These are phyloP conservation scores for Phortica magna DNA, from an alignment of 2,888 invertebrate species.

Conservation along the genomic window DNA sequence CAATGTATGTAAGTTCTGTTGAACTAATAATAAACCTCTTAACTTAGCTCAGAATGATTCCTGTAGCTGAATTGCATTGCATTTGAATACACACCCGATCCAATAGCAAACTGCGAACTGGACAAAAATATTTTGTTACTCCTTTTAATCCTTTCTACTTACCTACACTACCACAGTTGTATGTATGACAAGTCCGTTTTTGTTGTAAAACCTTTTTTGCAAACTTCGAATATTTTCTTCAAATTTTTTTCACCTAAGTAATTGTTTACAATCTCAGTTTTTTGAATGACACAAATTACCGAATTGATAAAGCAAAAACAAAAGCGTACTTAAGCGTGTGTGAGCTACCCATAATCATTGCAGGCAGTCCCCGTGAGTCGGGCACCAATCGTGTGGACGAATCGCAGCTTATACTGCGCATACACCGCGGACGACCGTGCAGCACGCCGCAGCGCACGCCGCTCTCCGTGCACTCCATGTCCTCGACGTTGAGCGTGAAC, in stretches of 20 bases:
- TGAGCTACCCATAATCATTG: slow-evolving; percentile 76
- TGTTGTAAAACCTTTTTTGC: slow-evolving; percentile 22
- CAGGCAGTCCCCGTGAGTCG: slow-evolving; percentile 81
- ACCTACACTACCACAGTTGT: not conserved
- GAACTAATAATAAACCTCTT: not conserved
- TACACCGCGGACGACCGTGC: slow-evolving; percentile 87
- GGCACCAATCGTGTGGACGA: slow-evolving; percentile 88
- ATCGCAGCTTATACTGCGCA: slow-evolving; percentile 91
- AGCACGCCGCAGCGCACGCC: slow-evolving; percentile 80
- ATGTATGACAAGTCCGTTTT: not conserved
- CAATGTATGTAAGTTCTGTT: not conserved
- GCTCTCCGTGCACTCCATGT: slow-evolving; percentile 81
- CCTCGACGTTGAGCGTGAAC: slow-evolving; percentile 83
- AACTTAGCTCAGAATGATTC: not conserved
- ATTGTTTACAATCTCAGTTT: slow-evolving; percentile 18
- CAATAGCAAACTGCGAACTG: slow-evolving; percentile 11
- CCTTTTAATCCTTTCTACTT: not conserved
- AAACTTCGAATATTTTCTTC: slow-evolving; percentile 17
- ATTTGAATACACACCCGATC: not conserved
- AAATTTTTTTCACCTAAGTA: slow-evolving; percentile 10
- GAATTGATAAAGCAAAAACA: not conserved
- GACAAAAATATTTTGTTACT: not conserved
- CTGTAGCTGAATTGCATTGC: not conserved
- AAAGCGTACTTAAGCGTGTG: slow-evolving; percentile 19
- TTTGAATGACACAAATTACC: slow-evolving; percentile 9